phyloP scores from a whole-genome alignment of 2,888 invertebrate genomes.

The Cheilosia soror region DNA sequence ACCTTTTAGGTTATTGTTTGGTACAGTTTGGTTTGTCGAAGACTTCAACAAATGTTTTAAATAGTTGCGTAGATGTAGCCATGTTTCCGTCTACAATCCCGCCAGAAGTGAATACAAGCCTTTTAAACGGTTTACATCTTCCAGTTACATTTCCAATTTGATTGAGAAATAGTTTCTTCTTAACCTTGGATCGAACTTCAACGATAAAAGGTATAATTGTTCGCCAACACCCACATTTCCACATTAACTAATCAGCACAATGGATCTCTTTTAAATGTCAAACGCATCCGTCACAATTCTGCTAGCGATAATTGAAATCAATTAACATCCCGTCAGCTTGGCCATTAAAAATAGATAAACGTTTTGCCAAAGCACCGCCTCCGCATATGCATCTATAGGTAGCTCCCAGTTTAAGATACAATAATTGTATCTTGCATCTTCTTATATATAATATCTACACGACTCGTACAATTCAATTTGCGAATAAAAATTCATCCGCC shows the following conservation, averaged over 20 bases:
- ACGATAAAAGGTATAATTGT: no score
- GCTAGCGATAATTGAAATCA: constrained; percentile 29
- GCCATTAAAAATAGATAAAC: constrained; percentile 59
- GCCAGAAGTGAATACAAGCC: no score
- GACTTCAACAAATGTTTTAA: no score
- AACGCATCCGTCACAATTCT: not conserved
- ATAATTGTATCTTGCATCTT: constrained; percentile 9
- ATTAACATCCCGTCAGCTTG: constrained; percentile 54
- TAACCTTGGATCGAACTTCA: no score
- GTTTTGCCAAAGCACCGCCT: constrained; percentile 11
- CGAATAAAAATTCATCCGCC: constrained; percentile 58
- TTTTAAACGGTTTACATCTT: no score
- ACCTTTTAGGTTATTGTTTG: no score
- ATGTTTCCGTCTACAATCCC: no score
- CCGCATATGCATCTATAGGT: not conserved
- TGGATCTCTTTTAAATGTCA: constrained; percentile 5
- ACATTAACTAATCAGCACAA: not conserved
- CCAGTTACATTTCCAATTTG: no score
- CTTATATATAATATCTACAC: not conserved
- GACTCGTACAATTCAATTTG: constrained; percentile 63
- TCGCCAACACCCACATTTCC: no score
- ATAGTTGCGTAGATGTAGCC: no score
- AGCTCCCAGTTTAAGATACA: not conserved
- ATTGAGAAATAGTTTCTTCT: no score
- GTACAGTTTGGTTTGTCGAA: no score